Conservation (phyloP, 2,113 vertebrate genomes). For the Elephas maximus region DNA sequence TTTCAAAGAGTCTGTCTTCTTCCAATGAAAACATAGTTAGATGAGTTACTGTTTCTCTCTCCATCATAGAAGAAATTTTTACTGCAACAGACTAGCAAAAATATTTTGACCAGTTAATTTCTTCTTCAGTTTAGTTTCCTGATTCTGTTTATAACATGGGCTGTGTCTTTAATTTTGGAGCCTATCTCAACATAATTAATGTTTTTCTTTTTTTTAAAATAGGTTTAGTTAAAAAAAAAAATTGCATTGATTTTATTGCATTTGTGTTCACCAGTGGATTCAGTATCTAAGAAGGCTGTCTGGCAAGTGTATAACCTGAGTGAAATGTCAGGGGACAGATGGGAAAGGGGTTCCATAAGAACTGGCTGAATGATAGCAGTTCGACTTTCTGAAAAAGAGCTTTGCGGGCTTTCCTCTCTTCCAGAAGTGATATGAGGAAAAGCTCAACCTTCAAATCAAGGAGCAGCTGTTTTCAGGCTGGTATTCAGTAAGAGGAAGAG, state of each 20-base stretch:
- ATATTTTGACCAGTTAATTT: slow-evolving; percentile 27
- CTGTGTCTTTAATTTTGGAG: slow-evolving; percentile 57
- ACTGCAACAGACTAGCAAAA: slow-evolving; percentile 12
- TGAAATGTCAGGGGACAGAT: slow-evolving; percentile 77
- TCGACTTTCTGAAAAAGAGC: slow-evolving; percentile 62
- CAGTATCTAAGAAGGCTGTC: slow-evolving; percentile 61
- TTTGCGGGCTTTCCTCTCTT: slow-evolving; percentile 54
- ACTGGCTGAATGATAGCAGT: slow-evolving; percentile 62
- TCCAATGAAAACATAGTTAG: background rate
- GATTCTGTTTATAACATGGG: slow-evolving; percentile 15
- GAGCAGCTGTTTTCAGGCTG: slow-evolving; percentile 58
- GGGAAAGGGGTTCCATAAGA: slow-evolving; percentile 63
- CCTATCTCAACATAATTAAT: background rate
- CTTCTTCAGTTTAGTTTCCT: slow-evolving; percentile 35
- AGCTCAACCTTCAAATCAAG: slow-evolving; percentile 45
- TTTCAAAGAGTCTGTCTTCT: slow-evolving; percentile 1
- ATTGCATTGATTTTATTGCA: slow-evolving; percentile 39
- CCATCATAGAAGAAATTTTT: slow-evolving; percentile 27
- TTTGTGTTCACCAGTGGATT: slow-evolving; percentile 67
- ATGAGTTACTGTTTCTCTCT: slow-evolving; percentile 8
- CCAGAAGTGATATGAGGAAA: slow-evolving; percentile 48
- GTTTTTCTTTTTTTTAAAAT: no score
- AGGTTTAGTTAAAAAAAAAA: background rate
- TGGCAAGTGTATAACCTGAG: slow-evolving; percentile 71
- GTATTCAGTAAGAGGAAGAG: background rate